A percentile compares a stretch with the other conserved stretches of the same genome.
phyloP scores from a whole-genome alignment of 2,113 vertebrate genomes.

The Corythornis cristatus region DNA sequence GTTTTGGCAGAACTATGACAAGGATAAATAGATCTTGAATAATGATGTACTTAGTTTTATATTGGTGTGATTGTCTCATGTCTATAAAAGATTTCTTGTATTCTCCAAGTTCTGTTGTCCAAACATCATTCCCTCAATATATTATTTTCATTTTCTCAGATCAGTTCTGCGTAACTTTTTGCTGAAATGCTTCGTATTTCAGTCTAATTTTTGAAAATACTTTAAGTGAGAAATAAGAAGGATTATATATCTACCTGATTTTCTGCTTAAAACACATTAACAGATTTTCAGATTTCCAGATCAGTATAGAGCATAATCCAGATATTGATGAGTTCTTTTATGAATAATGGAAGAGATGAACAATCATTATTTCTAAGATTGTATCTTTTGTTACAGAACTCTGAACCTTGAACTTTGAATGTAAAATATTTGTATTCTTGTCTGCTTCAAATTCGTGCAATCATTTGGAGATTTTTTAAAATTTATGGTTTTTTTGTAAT shows the following conservation, averaged over 20 bases:
- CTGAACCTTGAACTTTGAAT: not conserved
- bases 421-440: not conserved
- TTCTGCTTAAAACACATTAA: not conserved
- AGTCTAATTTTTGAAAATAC: not conserved
- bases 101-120: not conserved
- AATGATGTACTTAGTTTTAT: not conserved
- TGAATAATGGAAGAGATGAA: not conserved
- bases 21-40: not conserved
- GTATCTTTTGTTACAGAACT: not conserved
- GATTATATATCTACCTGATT: not conserved
- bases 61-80: not conserved
- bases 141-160: not conserved
- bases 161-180: accelerated
- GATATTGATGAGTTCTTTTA: not conserved
- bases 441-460: not conserved
- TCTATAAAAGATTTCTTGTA: not conserved
- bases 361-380: not conserved
- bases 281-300: not conserved
- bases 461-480: not conserved
- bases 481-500: not conserved
- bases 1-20: not conserved
- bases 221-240: not conserved
- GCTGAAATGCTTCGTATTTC: not conserved
- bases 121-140: not conserved
- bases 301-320: not conserved